Percentiles rank a stretch among this genome's conserved stretches.
These are phyloP conservation scores for Phrynocephalus versicolor DNA, from an alignment of 2,113 vertebrate species.

Conservation along the genomic window DNA sequence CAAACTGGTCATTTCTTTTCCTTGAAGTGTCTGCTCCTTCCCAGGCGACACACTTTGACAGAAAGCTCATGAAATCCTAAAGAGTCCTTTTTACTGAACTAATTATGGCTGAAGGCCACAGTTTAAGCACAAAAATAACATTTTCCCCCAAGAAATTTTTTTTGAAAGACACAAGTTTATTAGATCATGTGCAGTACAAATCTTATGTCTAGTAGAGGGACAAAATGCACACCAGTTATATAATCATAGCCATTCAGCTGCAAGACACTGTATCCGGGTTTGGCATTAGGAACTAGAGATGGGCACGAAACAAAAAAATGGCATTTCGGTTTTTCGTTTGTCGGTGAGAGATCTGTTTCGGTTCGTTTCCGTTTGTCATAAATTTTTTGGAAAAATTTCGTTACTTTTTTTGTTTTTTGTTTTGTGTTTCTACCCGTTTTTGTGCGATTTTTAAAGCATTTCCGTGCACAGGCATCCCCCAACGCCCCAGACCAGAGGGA, in stretches of 20 bases:
- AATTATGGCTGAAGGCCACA: neutral
- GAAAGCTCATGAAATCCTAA: neutral
- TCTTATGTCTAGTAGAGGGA: neutral
- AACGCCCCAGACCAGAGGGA: no score
- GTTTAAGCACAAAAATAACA: neutral
- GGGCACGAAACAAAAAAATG: no score
- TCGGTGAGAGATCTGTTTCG: no score
- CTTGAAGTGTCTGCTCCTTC: neutral
- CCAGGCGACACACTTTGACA: neutral
- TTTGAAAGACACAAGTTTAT: conserved; percentile 18
- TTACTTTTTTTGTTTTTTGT: no score
- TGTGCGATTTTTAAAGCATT: no score
- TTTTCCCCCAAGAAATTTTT: conserved; percentile 31
- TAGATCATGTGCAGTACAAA: neutral
- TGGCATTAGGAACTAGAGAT: no score
- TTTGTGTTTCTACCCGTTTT: no score
- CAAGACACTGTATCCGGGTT: neutral
- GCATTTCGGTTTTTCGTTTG: no score
- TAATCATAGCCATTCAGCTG: neutral
- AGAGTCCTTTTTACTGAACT: neutral
- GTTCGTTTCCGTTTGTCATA: no score
- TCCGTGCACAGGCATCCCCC: no score
- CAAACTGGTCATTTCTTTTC: neutral
- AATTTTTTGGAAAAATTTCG: no score
- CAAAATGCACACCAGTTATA: neutral